phyloP scores from a whole-genome alignment of 23 tunicate species.

The Halocynthia aurantium region DNA sequence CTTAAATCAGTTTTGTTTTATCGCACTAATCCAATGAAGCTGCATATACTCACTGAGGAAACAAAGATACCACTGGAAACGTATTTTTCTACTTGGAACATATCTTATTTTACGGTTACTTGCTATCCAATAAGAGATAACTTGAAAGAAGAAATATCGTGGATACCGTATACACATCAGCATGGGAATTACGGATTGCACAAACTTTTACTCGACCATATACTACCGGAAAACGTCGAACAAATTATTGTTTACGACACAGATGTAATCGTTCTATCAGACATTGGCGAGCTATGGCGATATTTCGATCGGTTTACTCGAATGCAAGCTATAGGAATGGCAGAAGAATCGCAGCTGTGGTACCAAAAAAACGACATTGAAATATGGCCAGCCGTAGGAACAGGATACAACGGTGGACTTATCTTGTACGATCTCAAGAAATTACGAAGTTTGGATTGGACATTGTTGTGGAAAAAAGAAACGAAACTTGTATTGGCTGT shows the following conservation, averaged over 20 bases:
- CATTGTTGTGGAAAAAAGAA: not conserved
- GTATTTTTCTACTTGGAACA: not conserved
- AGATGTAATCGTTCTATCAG: not conserved
- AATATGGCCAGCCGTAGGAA: not conserved
- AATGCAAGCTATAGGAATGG: not conserved
- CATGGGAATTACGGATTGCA: not conserved
- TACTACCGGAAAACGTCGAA: not conserved
- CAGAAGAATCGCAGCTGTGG: not conserved
- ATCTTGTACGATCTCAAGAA: slow-evolving; percentile 9
- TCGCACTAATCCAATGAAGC: not conserved
- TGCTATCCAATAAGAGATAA: not conserved
- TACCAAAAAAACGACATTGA: not conserved
- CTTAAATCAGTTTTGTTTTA: not conserved
- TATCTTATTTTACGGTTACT: not conserved
- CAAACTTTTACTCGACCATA: not conserved
- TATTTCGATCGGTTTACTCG: not conserved
- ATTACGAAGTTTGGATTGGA: not conserved
- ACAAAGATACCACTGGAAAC: not conserved
- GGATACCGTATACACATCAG: not conserved
- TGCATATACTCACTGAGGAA: slow-evolving; percentile 1
- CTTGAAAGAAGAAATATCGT: not conserved
- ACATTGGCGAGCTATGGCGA: not conserved
- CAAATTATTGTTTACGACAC: not conserved
- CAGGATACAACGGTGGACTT: not conserved
- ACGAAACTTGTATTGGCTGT: not conserved